These are phyloP conservation scores for Lepidocolaptes lacrymiger DNA, from an alignment of 2,797 vertebrate genomes.

Conservation along the genomic window DNA sequence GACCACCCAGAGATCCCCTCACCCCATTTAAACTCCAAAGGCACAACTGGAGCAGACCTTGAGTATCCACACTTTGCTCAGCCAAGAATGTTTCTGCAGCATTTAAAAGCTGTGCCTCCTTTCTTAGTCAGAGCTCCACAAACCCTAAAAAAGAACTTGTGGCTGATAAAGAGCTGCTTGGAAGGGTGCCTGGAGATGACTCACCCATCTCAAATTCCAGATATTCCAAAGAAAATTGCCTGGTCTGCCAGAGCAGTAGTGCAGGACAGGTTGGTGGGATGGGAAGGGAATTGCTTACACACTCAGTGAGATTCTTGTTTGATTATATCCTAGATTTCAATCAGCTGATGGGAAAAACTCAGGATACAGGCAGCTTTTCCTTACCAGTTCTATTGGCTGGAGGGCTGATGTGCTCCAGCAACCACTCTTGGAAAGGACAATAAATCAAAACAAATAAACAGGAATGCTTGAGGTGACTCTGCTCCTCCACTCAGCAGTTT, in stretches of 20 bases:
- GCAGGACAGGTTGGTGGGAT: neutral
- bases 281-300: neutral
- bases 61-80: neutral
- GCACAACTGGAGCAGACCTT: accelerated
- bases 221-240: neutral
- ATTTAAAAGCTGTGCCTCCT: neutral
- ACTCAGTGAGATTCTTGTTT: neutral
- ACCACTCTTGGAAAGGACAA: neutral
- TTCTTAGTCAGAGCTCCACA: neutral
- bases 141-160: neutral
- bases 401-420: neutral
- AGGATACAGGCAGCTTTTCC: neutral
- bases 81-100: neutral
- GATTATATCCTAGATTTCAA: neutral
- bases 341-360: neutral
- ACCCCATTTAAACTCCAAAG: neutral
- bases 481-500: neutral
- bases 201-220: conserved; percentile 4
- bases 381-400: neutral
- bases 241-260: neutral
- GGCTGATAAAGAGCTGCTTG: neutral
- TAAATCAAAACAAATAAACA: neutral
- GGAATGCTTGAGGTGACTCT: neutral
- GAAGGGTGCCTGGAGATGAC: conserved; percentile 30
- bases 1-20: neutral